Base-by-base conservation (phyloP, 1,140 invertebrate species). In the Drosophila suzukii region DNA sequence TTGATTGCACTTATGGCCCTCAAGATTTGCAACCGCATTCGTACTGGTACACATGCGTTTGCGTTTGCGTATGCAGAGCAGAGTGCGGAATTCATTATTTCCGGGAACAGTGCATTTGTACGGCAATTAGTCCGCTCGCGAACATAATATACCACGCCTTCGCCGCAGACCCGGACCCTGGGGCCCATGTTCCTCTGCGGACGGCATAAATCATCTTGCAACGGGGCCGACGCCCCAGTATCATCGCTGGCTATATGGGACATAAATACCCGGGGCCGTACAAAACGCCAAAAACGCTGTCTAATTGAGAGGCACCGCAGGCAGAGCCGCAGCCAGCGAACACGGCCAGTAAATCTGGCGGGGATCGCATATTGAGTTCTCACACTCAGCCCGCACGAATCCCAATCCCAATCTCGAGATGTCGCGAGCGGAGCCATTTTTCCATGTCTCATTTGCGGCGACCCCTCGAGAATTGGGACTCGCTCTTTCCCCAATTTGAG, bases 31-130 rank as follows among this genome's bases (percentile, higher is more conserved):
- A 88, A 73, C 65, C 59, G 73, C 72, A 49, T 44, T 39, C 49
- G 53, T 30, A 27, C 56, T 41, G 49, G 39, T 51, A 72, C 46
- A 43, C 10, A 44, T 30, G 56, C 47, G 54, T 32, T 30, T 51
- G 56, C 27, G 5, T 2, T 4, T 27, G 27, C 27, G 27, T 27
- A 27, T 27, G 27, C 27, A 27, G 27, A 27, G 27, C 70, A 24
- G 65, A 58, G 79, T 60, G 57, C 59, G 68, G 84, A 90, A 90
- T 85, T 84, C 89, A 89, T 89, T 91, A 86, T 91, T 91, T 92
- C 90, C 88, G 84, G 88, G 88, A 91, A 92, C 84, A 82, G 81
- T 88, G 91, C 78, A 92, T 89, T 91, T 92, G 90, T 92, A 89
- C 75, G 75, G 88, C 81, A 91, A 91, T 91, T 91, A 91, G 91